Conservation (phyloP, 2,113 vertebrate genomes). For the Anser cygnoides region DNA sequence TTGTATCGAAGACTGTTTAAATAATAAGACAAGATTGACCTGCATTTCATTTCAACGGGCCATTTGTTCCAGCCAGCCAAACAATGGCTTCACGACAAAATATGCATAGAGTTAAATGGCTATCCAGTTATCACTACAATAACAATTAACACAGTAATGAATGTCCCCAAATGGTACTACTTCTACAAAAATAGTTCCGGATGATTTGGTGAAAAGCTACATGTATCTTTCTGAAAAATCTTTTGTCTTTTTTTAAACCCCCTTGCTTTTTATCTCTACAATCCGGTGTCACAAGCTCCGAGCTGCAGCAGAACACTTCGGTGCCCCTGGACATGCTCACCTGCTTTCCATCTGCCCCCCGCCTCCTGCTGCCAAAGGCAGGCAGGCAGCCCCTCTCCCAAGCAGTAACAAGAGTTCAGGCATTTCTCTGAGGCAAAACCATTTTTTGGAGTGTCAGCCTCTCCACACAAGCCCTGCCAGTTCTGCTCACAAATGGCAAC, state of each 20-base stretch:
- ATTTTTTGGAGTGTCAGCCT: background rate
- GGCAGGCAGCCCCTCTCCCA: background rate
- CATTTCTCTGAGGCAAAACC: background rate
- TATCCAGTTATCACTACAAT: background rate
- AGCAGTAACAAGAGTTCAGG: background rate
- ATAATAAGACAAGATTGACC: slow-evolving; percentile 30
- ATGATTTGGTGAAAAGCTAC: background rate
- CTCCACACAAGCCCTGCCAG: background rate
- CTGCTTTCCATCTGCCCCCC: background rate
- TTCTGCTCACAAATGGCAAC: background rate
- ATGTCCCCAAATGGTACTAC: slow-evolving; percentile 37
- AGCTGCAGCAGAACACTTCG: background rate
- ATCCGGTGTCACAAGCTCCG: background rate
- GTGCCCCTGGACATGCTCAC: background rate
- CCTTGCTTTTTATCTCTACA: background rate
- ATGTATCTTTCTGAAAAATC: background rate
- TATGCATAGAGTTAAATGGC: background rate
- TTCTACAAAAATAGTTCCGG: slow-evolving; percentile 13
- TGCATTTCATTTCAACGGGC: background rate
- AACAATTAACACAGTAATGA: slow-evolving; percentile 60
- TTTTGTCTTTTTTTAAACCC: background rate
- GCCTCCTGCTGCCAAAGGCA: background rate
- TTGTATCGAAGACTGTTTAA: slow-evolving; percentile 22
- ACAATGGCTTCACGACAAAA: slow-evolving; percentile 2
- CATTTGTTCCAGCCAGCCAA: slow-evolving; percentile 44